phyloP scores from a whole-genome alignment of 2,113 vertebrate species.

The Lota lota region DNA sequence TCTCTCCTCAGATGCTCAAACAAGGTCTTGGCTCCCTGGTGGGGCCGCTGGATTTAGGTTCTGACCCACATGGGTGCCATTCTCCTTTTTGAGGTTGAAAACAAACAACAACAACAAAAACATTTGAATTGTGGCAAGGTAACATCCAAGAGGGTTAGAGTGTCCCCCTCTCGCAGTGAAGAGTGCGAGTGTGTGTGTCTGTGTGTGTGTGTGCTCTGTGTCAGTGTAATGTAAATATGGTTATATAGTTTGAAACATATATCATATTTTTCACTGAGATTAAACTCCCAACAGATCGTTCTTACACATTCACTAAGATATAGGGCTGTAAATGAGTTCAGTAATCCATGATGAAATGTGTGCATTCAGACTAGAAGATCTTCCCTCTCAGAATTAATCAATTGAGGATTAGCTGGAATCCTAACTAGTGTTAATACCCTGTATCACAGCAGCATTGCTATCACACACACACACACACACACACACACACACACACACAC shows the following conservation, averaged over 20 bases:
- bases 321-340: slow-evolving; percentile 48
- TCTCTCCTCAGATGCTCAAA: slow-evolving; percentile 57
- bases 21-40: slow-evolving; percentile 64
- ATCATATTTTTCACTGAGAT: slow-evolving; percentile 38
- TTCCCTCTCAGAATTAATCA: slow-evolving; percentile 59
- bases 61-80: slow-evolving; percentile 67
- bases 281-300: slow-evolving; percentile 41
- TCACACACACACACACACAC: background rate
- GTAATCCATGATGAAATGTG: slow-evolving; percentile 54
- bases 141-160: slow-evolving; percentile 42
- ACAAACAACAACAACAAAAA: slow-evolving; percentile 24
- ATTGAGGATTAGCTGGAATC: slow-evolving; percentile 55
- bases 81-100: slow-evolving; percentile 29
- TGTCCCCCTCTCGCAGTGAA: slow-evolving; percentile 40
- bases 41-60: slow-evolving; percentile 62
- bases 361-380: slow-evolving; percentile 40
- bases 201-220: background rate
- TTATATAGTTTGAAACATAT: slow-evolving; percentile 22
- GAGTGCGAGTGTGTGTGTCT: background rate
- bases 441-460: background rate
- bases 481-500: background rate
- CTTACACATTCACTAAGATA: slow-evolving; percentile 31
- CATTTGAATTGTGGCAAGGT: slow-evolving; percentile 42
- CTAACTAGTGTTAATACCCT: slow-evolving; percentile 51
- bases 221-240: no score